These are phyloP conservation scores for Cantharis nigra DNA, from an alignment of 2,888 invertebrate genomes.

Conservation along the genomic window DNA sequence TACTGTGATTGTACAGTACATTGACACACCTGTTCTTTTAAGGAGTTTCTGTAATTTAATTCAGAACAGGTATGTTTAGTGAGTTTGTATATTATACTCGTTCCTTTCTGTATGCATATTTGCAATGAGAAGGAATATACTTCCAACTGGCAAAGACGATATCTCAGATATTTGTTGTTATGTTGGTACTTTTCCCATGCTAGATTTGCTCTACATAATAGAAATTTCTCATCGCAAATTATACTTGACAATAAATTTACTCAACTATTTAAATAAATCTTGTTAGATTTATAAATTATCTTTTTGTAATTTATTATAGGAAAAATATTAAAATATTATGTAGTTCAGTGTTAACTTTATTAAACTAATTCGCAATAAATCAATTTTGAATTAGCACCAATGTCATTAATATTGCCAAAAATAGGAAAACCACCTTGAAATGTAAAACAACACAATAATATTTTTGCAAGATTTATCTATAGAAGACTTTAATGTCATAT, in stretches of 20 bases:
- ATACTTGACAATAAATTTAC: not conserved
- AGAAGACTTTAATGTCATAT: not conserved
- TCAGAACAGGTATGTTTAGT: slow-evolving; percentile 37
- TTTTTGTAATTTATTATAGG: not conserved
- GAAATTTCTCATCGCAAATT: not conserved
- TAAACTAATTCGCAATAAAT: not conserved
- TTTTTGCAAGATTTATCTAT: not conserved
- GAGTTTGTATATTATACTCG: slow-evolving; percentile 26
- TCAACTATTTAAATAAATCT: not conserved
- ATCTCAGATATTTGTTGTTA: slow-evolving; percentile 4
- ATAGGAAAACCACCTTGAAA: not conserved
- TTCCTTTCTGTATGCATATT: slow-evolving; percentile 22
- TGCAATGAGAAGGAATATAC: slow-evolving; percentile 3
- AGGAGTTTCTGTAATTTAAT: slow-evolving; percentile 38
- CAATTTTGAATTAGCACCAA: not conserved
- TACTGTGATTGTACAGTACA: slow-evolving; percentile 26
- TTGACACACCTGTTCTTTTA: slow-evolving; percentile 37
- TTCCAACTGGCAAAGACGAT: not conserved
- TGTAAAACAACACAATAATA: not conserved
- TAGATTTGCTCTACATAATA: not conserved
- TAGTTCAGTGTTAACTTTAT: not conserved
- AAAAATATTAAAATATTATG: not conserved
- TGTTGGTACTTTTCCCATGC: not conserved
- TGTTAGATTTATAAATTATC: not conserved
- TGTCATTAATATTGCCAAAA: not conserved